These are phyloP conservation scores for Mechanitis messenoides DNA, from an alignment of 2,888 invertebrate genomes.

Conservation along the genomic window DNA sequence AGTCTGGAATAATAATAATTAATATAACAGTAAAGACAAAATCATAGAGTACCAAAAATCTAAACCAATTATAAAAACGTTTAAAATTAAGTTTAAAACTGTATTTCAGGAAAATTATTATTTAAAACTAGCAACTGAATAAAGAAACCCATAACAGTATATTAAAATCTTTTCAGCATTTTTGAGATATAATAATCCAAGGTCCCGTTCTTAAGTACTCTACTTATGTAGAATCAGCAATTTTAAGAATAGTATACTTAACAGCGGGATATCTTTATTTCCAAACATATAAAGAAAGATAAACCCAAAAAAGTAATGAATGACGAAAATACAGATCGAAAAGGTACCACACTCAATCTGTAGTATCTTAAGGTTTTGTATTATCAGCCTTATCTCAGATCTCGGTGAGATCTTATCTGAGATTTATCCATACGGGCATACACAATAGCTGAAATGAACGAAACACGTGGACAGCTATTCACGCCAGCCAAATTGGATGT, in stretches of 20 bases:
- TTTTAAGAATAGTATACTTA: constrained; percentile 32
- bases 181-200: too few relatives aligned
- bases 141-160: too few relatives aligned
- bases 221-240: constrained; percentile 6
- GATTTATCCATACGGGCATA: constrained; percentile 47
- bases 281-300: constrained; percentile 34
- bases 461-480: constrained; percentile 57
- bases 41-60: too few relatives aligned
- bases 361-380: neutral
- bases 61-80: too few relatives aligned
- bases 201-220: too few relatives aligned
- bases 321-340: constrained; percentile 32
- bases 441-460: constrained; percentile 49
- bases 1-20: too few relatives aligned
- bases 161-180: too few relatives aligned
- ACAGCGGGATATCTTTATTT: constrained; percentile 24
- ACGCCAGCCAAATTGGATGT: constrained; percentile 53
- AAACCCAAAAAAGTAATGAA: constrained; percentile 46
- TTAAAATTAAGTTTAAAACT: too few relatives aligned
- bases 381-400: constrained; percentile 12
- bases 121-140: too few relatives aligned
- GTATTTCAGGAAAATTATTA: too few relatives aligned
- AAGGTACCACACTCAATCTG: constrained; percentile 38
- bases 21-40: too few relatives aligned
- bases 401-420: constrained; percentile 54